phyloP scores from a whole-genome alignment of 2,797 vertebrate genomes.

The Artibeus jamaicensis region DNA sequence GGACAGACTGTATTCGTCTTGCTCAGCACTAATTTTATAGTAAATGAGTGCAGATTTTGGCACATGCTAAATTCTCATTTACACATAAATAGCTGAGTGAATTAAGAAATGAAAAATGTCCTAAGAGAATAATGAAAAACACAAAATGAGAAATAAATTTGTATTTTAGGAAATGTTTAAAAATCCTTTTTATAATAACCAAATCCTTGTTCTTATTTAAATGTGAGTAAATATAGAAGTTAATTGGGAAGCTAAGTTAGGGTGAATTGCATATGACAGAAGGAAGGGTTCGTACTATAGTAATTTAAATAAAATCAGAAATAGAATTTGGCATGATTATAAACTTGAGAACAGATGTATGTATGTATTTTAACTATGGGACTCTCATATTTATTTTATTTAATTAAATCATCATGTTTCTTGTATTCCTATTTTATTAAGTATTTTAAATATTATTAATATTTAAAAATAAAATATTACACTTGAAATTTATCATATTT shows the following conservation, averaged over 20 bases:
- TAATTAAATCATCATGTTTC: slow-evolving; percentile 54
- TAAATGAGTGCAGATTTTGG: slow-evolving; percentile 62
- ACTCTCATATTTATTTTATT: slow-evolving; percentile 57
- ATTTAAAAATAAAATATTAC: slow-evolving; percentile 39
- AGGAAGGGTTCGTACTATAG: slow-evolving; percentile 48
- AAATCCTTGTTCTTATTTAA: slow-evolving; percentile 40
- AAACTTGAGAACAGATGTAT: slow-evolving; percentile 65
- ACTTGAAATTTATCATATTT: neutral
- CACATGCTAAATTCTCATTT: slow-evolving; percentile 39
- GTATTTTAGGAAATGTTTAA: slow-evolving; percentile 33
- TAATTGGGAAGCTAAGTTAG: slow-evolving; percentile 63
- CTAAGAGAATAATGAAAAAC: slow-evolving; percentile 38
- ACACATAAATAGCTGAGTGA: slow-evolving; percentile 45
- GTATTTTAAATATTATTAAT: slow-evolving; percentile 31
- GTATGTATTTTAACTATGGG: slow-evolving; percentile 36
- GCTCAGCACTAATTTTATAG: slow-evolving; percentile 25
- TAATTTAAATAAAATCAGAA: slow-evolving; percentile 69
- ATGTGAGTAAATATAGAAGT: slow-evolving; percentile 59
- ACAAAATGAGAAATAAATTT: slow-evolving; percentile 46
- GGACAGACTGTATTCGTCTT: slow-evolving; percentile 40
- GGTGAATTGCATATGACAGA: slow-evolving; percentile 48
- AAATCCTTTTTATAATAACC: slow-evolving; percentile 10
- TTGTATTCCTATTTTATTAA: slow-evolving; percentile 33
- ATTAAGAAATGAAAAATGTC: neutral
- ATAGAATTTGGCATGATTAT: slow-evolving; percentile 57